phyloP scores from a whole-genome alignment of 2,888 invertebrate species.

The Lottia scabra region DNA sequence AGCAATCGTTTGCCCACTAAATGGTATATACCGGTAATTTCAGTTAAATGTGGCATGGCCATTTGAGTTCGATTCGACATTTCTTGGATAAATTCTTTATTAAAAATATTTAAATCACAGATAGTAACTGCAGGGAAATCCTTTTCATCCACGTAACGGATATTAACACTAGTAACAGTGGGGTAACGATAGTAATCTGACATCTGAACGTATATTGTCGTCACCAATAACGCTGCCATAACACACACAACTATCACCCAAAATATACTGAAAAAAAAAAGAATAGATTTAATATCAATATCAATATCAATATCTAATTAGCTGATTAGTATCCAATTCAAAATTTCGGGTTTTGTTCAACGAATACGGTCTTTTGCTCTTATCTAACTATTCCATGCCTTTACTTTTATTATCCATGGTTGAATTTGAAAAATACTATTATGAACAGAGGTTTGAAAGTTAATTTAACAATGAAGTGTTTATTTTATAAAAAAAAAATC shows the following conservation, averaged over 20 bases:
- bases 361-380: too few relatives aligned
- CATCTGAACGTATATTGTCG: conserved; percentile 37
- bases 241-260: conserved; percentile 33
- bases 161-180: conserved; percentile 40
- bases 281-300: too few relatives aligned
- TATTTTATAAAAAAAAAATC: too few relatives aligned
- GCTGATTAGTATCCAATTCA: too few relatives aligned
- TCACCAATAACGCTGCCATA: conserved; percentile 32
- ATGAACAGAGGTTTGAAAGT: too few relatives aligned
- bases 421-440: too few relatives aligned
- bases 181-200: conserved; percentile 35
- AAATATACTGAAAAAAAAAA: conserved; percentile 26
- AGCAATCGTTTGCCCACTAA: conserved; percentile 19
- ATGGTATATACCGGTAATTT: conserved; percentile 34
- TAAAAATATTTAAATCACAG: conserved; percentile 36
- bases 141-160: conserved; percentile 28
- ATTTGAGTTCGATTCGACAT: conserved; percentile 22
- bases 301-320: too few relatives aligned
- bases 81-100: conserved; percentile 13
- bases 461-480: too few relatives aligned
- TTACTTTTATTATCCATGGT: too few relatives aligned
- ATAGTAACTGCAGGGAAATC: conserved; percentile 40
- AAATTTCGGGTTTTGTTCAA: too few relatives aligned
- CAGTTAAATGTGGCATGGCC: conserved; percentile 30
- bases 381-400: too few relatives aligned